phyloP scores from a whole-genome alignment of 2,888 invertebrate species.

The Monoplex corrugatus region DNA sequence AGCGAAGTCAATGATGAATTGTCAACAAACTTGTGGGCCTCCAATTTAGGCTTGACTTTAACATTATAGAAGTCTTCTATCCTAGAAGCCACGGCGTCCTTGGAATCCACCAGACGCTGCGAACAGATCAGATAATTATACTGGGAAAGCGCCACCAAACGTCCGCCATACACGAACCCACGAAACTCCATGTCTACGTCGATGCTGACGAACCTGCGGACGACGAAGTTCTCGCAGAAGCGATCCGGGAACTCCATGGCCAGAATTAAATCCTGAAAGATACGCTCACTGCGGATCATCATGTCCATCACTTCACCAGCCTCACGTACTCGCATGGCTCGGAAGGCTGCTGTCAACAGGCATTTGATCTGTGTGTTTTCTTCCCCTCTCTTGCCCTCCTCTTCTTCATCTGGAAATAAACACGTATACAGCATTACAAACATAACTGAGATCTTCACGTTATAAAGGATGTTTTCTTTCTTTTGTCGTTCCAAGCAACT shows the following conservation, averaged over 20 bases:
- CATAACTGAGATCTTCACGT: too few relatives aligned
- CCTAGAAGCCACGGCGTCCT: conserved; percentile 58
- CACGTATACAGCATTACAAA: too few relatives aligned
- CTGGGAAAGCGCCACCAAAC: conserved; percentile 70
- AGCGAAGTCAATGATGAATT: conserved; percentile 74
- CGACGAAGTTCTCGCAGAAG: conserved; percentile 72
- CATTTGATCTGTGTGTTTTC: conserved; percentile 72
- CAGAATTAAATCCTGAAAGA: conserved; percentile 73
- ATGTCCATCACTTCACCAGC: conserved; percentile 69
- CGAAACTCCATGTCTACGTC: conserved; percentile 76
- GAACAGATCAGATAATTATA: conserved; percentile 75
- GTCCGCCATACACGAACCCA: conserved; percentile 69
- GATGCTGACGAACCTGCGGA: conserved; percentile 70
- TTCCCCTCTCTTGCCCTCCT: not conserved
- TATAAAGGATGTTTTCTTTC: too few relatives aligned
- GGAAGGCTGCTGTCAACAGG: conserved; percentile 70
- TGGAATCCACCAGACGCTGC: conserved; percentile 59
- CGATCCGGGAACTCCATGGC: conserved; percentile 67
- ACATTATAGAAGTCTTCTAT: conserved; percentile 62
- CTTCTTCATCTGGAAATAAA: conserved; percentile 38
- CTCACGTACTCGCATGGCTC: conserved; percentile 64
- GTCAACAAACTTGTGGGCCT: conserved; percentile 58
- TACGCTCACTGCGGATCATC: conserved; percentile 72
- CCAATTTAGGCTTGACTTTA: conserved; percentile 63
- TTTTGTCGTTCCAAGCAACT: too few relatives aligned